Conservation (phyloP, 1,140 invertebrate genomes). For the Drosophila funebris region DNA sequence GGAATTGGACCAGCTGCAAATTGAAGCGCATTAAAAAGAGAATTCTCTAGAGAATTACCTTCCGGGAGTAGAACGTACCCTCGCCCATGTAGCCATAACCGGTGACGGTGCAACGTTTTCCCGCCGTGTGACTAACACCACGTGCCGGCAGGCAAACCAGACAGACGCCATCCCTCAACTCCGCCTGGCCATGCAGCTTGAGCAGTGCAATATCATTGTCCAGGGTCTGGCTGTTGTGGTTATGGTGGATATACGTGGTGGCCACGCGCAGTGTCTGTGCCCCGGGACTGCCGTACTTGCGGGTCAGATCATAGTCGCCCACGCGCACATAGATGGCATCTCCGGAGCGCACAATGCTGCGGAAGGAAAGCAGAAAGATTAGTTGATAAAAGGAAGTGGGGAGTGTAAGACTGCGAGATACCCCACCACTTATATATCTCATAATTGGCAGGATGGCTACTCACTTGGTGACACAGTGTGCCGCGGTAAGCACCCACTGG, state of each 20-base stretch:
- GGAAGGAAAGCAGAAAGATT: background rate
- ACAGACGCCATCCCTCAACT: slow-evolving; percentile 92
- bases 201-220: slow-evolving; percentile 98
- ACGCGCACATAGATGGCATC: slow-evolving; percentile 96
- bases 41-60: too few species aligned
- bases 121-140: slow-evolving; percentile 92
- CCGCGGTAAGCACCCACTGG: slow-evolving; percentile 97
- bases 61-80: slow-evolving; percentile 85
- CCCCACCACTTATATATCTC: too few species aligned
- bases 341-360: slow-evolving; percentile 94
- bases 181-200: slow-evolving; percentile 95
- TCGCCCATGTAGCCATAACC: slow-evolving; percentile 98
- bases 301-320: slow-evolving; percentile 95
- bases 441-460: slow-evolving; percentile 64
- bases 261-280: slow-evolving; percentile 94
- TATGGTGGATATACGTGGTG: slow-evolving; percentile 97
- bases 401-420: background rate
- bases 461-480: slow-evolving; percentile 98
- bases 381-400: background rate
- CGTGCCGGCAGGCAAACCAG: slow-evolving; percentile 90
- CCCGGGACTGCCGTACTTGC: slow-evolving; percentile 93
- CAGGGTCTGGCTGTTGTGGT: slow-evolving; percentile 97
- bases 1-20: slow-evolving; percentile 93
- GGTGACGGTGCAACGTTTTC: slow-evolving; percentile 95
- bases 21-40: background rate